Evolutionary conservation across 2,888 invertebrate species (phyloP), one percentile per base, ranked within the genome.

Genomic region (Augochlorella aurata): DNA sequence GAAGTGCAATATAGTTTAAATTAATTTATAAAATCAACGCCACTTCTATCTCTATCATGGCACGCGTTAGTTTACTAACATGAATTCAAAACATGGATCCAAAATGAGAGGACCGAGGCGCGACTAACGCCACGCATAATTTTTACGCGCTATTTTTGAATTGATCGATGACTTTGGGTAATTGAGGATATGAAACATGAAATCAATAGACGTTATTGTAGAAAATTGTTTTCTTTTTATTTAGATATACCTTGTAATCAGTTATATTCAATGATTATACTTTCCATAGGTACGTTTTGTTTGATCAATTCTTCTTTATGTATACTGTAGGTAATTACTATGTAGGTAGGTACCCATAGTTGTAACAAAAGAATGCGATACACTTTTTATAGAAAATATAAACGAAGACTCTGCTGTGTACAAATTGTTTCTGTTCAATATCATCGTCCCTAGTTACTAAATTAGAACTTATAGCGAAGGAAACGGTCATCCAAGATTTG

Each of bases 201-300:
- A 82, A 85, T 82, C 10, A 83, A 78, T 52, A 79, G n/a, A 78
- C 54, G 16, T 44, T 68, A 18, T 77, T 86, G 70, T 88, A 88
- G 76, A 88, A 88, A 88, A 88, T 81, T 78, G 74, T 74, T 81
- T 82, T 78, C 78, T 90, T 78, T 88, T 88, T 91, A 91, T 91
- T 91, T 80, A 89, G 84, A 84, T 87, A 88, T 89, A 89, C 81
- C 82, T 88, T 80, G 82, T 78, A 85, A 63, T 86, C 80, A 80
- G 71, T 83, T 84, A 85, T 88, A 87, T 77, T 84, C 75, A 82
- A 81, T 74, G 88, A 85, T 87, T 88, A 88, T 87, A 87, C 83
- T 88, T 88, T 87, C 83, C 83, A 70, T 87, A 88, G 88, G 84
- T 88, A 88, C 83, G 82, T 79, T 82, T 70, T 74, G 77, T 85